Evolutionary conservation across 35 echinoderm and acorn worm genomes (phyloP).

Genomic region (Chiridota heheva): DNA sequence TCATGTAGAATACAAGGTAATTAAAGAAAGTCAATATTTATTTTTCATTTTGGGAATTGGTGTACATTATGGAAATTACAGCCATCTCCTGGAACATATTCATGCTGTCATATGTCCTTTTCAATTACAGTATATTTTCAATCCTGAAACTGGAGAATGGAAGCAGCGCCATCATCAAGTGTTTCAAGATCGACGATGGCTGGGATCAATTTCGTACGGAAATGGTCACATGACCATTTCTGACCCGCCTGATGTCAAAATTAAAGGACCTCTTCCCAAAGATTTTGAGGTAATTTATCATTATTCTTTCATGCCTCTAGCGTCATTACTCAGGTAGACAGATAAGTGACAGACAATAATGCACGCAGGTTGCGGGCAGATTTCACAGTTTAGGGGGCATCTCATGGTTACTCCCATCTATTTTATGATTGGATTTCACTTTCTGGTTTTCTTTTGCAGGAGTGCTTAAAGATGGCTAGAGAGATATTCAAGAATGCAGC

Average conservation of each 20-base stretch:
- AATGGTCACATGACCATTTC: constrained; percentile 58
- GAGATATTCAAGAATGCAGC: constrained; percentile 68
- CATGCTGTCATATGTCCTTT: too few species aligned
- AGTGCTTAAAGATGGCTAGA: constrained; percentile 68
- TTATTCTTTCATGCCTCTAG: background rate
- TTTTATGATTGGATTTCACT: background rate
- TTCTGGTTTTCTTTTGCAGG: constrained; percentile 26
- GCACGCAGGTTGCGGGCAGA: background rate
- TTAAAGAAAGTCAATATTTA: too few species aligned
- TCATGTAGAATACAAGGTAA: too few species aligned
- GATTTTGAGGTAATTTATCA: constrained; percentile 34
- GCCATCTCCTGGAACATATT: too few species aligned
- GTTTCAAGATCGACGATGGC: constrained; percentile 89
- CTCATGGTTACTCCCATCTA: too few species aligned
- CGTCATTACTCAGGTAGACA: too few species aligned
- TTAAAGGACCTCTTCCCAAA: constrained; percentile 68
- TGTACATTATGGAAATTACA: too few species aligned
- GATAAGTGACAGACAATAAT: background rate
- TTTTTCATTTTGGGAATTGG: too few species aligned
- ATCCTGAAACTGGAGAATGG: constrained; percentile 97
- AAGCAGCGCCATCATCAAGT: constrained; percentile 87
- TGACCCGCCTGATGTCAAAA: constrained; percentile 43
- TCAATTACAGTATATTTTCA: constrained; percentile 87
- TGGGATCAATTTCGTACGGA: constrained; percentile 84
- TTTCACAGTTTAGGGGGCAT: background rate